Conservation (phyloP, 1,140 invertebrate genomes). For the Scaptomyza pallida region DNA sequence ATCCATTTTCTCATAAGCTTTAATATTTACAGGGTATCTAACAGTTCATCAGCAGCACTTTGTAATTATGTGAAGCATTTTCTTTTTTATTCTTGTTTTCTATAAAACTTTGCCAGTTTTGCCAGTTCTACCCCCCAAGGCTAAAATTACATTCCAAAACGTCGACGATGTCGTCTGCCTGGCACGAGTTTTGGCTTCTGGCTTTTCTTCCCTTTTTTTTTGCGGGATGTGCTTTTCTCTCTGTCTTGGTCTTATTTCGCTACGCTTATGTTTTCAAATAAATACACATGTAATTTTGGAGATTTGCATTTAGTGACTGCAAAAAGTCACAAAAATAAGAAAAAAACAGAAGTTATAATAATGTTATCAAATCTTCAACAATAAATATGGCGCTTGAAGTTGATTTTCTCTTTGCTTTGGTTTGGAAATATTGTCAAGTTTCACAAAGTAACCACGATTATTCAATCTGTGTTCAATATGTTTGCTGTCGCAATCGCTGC, state of each 20-base stretch:
- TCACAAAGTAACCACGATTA: constrained; percentile 24
- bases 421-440: constrained; percentile 6
- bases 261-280: constrained; percentile 49
- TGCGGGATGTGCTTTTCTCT: constrained; percentile 12
- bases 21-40: constrained; percentile 4
- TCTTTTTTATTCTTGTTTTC: constrained; percentile 45
- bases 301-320: constrained; percentile 65
- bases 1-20: background rate
- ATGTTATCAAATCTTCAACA: background rate
- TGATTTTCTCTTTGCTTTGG: too few species aligned
- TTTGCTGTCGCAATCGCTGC: constrained; percentile 2
- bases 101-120: constrained; percentile 69
- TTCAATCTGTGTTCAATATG: constrained; percentile 23
- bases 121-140: constrained; percentile 40
- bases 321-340: constrained; percentile 2
- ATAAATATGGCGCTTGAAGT: background rate
- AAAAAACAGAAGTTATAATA: background rate
- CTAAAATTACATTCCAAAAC: constrained; percentile 79
- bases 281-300: constrained; percentile 76
- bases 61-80: background rate
- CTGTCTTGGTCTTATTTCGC: constrained; percentile 7
- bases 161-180: constrained; percentile 61
- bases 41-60: background rate
- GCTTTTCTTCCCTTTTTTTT: constrained; percentile 42
- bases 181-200: constrained; percentile 25